Evolutionary conservation across 1,140 invertebrate genomes (phyloP), one percentile per base, ranked within the genome.

Genomic region (Rhizoglyphus robini): DNA sequence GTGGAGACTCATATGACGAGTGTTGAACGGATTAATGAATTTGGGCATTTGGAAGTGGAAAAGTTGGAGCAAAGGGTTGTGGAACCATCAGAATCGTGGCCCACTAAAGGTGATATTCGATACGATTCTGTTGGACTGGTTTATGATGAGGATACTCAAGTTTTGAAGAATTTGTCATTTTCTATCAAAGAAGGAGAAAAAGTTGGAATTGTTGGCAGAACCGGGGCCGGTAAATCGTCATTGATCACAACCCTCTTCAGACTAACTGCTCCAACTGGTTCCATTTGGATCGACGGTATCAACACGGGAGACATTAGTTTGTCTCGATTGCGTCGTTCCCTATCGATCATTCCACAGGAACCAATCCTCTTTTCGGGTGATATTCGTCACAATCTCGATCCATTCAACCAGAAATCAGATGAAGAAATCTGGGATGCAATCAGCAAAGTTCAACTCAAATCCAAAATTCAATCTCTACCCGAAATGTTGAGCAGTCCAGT

Each of bases 371-470:
- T 92, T 73, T 86, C 87, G 4, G 63, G 87, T 0, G 83, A 82
- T 4, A 73, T 92, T 65, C 79, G 90, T 23, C 85, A 84, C 72
- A 94, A 95, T 75, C 77, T 95, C 67, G 90, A 94, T 78, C 90
- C 90, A 0, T 91, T 91, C 71, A 80, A 85, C 25, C 68, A 79
- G 31, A 85, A 84, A 71, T 75, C 75, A 38, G 88, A 93, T 71
- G 79, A 82, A 4, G n/a, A 32, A 32, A 74, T 74, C 69, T 88
- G 70, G 88, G 83, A 73, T 69, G 88, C 86, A 0, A 77, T 94
- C 30, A 87, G 90, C 70, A 49, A 67, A 36, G 83, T 86, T n/a
- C 84, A 88, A 72, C 69, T 88, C n/a, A 88, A 85, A 70, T 80
- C 84, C 31, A 79, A 79, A 1, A 78, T 86, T 15, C 72, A 76